phyloP scores from a whole-genome alignment of 1,140 invertebrate genomes.

The Hylyphantes graminicola region DNA sequence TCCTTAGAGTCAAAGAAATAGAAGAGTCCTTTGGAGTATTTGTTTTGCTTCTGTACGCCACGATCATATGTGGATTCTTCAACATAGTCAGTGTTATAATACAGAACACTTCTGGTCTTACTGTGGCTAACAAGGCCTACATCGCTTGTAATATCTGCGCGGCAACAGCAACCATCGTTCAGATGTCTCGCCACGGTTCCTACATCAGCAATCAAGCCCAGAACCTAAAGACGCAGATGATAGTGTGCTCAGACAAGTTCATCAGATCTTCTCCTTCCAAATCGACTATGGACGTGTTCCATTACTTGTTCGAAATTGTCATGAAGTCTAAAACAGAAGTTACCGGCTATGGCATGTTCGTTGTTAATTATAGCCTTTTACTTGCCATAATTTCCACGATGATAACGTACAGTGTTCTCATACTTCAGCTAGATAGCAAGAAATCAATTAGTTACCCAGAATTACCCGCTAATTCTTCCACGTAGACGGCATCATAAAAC shows the following conservation, averaged over 20 bases:
- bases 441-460: too few relatives aligned
- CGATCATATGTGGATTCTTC: neutral
- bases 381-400: neutral
- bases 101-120: neutral
- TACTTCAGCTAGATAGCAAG: neutral
- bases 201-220: neutral
- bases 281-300: neutral
- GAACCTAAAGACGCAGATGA: neutral
- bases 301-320: constrained; percentile 8
- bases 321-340: neutral
- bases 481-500: too few relatives aligned
- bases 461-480: too few relatives aligned
- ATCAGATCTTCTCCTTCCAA: neutral
- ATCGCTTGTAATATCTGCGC: neutral
- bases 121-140: neutral
- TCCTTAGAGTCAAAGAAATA: neutral
- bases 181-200: neutral
- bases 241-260: neutral
- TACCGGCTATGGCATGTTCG: neutral
- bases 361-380: neutral
- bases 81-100: neutral
- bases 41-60: constrained; percentile 4
- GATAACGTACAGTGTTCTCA: constrained; percentile 7
- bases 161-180: neutral
- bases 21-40: neutral